A percentile compares a stretch with the other conserved stretches of the same genome.
These are phyloP conservation scores for Ormyrus labotus DNA, from an alignment of 2,888 invertebrate genomes.

Conservation along the genomic window DNA sequence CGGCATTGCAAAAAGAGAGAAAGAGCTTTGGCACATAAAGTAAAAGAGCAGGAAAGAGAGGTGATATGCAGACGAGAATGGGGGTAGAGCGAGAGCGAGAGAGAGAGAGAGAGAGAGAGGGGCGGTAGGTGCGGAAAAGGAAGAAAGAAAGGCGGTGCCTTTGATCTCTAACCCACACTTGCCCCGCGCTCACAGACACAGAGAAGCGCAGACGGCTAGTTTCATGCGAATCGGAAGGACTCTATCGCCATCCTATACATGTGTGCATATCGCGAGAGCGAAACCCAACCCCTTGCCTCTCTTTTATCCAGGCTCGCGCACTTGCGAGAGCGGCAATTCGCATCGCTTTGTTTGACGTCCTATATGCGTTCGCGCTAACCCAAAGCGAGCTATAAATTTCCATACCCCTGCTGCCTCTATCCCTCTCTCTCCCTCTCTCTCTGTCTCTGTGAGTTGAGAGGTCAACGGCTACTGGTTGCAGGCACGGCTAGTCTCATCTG, in stretches of 20 bases:
- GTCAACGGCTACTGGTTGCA: too few relatives aligned
- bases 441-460: too few relatives aligned
- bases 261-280: slow-evolving; percentile 11
- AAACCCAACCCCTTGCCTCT: background rate
- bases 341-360: slow-evolving; percentile 40
- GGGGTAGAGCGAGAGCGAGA: too few relatives aligned
- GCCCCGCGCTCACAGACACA: slow-evolving; percentile 43
- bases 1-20: too few relatives aligned
- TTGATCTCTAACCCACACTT: slow-evolving; percentile 68
- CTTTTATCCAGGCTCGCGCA: slow-evolving; percentile 36
- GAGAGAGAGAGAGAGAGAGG: too few relatives aligned
- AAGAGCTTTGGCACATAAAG: too few relatives aligned
- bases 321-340: slow-evolving; percentile 48
- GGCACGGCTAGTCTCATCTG: too few relatives aligned
- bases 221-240: slow-evolving; percentile 58
- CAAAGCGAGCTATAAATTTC: slow-evolving; percentile 19
- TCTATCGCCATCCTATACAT: slow-evolving; percentile 31
- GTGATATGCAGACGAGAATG: too few relatives aligned
- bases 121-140: slow-evolving; percentile 44
- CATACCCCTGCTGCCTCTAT: background rate
- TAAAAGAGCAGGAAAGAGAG: too few relatives aligned
- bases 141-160: slow-evolving; percentile 63
- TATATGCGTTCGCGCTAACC: background rate
- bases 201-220: slow-evolving; percentile 41
- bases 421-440: too few relatives aligned